These are phyloP conservation scores for Oryzias dopingdopingensis DNA, from an alignment of 2,797 vertebrate species.

Conservation along the genomic window DNA sequence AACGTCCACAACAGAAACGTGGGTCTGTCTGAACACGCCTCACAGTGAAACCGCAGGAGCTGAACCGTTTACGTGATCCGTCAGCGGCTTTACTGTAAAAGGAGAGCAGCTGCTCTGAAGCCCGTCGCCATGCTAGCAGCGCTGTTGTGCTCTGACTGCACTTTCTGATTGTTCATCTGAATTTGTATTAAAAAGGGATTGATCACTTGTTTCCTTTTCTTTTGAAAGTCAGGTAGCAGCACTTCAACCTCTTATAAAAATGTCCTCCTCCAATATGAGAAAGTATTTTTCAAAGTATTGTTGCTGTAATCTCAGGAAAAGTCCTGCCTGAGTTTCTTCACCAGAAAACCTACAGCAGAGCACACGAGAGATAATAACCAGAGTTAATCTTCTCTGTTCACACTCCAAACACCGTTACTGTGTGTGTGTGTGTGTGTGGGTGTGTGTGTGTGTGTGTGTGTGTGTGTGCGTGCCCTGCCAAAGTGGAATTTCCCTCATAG, in stretches of 20 bases:
- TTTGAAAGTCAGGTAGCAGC: background rate
- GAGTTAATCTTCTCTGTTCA: constrained; percentile 59
- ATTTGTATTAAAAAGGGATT: too few species aligned
- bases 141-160: background rate
- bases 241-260: too few species aligned
- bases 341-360: constrained; percentile 13
- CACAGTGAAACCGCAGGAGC: constrained; percentile 34
- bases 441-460: constrained; percentile 39
- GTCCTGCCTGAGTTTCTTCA: constrained; percentile 1
- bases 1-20: constrained; percentile 23
- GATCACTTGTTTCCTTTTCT: constrained; percentile 3
- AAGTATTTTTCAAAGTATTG: background rate
- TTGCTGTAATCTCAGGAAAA: background rate
- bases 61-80: constrained; percentile 35
- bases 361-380: constrained; percentile 44
- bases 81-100: constrained; percentile 29
- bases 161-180: constrained; percentile 1
- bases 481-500: constrained; percentile 61
- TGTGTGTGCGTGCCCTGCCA: background rate
- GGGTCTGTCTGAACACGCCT: constrained; percentile 34
- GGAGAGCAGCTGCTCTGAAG: constrained; percentile 11
- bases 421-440: constrained; percentile 41
- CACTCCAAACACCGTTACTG: constrained; percentile 39
- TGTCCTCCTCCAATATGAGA: too few species aligned
- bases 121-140: background rate